A percentile compares a stretch with the other conserved stretches of the same genome.
These are phyloP conservation scores for Lasioglossum albipes DNA, from an alignment of 1,140 invertebrate species.

Conservation along the genomic window DNA sequence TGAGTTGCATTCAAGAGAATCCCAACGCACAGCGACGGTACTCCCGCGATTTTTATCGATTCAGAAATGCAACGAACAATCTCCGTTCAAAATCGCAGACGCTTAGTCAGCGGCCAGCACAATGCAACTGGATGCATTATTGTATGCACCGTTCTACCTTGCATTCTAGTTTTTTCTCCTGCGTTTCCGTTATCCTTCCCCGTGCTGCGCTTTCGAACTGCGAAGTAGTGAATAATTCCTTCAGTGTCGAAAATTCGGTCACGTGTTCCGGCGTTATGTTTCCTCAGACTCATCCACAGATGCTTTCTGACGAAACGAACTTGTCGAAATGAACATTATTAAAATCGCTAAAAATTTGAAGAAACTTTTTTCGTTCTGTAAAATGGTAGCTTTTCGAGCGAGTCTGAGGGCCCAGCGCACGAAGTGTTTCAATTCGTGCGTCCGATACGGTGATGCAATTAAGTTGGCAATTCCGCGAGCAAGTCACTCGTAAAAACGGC, in stretches of 20 bases:
- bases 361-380: too few species aligned
- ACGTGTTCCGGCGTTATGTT: not conserved
- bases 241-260: not conserved
- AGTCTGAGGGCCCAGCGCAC: not conserved
- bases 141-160: slow-evolving; percentile 26
- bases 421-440: not conserved
- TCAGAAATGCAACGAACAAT: slow-evolving; percentile 50
- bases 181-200: slow-evolving; percentile 21
- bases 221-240: not conserved
- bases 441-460: not conserved
- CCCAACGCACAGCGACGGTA: too few species aligned
- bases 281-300: not conserved
- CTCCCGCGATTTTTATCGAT: slow-evolving; percentile 18
- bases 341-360: too few species aligned
- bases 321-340: too few species aligned
- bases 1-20: too few species aligned
- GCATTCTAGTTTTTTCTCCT: not conserved
- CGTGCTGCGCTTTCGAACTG: not conserved
- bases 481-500: not conserved
- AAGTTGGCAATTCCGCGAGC: not conserved
- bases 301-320: too few species aligned
- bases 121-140: slow-evolving; percentile 50
- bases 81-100: slow-evolving; percentile 48
- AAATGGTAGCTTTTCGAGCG: too few species aligned
- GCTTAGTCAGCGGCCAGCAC: slow-evolving; percentile 14